phyloP scores from a whole-genome alignment of 2,113 vertebrate genomes.

The Rhipidura dahli region DNA sequence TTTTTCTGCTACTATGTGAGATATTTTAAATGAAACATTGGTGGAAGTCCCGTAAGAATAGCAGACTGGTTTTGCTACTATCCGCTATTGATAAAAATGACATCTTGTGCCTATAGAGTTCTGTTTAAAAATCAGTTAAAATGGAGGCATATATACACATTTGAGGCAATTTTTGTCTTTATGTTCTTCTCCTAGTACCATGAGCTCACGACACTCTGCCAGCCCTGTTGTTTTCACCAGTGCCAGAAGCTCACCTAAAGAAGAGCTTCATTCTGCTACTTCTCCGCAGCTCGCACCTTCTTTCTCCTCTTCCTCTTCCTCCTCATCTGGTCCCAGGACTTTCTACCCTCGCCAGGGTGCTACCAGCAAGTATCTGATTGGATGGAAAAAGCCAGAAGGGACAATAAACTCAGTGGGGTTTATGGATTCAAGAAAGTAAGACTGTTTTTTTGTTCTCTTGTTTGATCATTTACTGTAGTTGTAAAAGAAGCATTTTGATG shows the following conservation, averaged over 20 bases:
- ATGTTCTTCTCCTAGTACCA: slow-evolving; percentile 70
- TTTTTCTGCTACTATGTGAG: background rate
- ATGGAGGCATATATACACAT: background rate
- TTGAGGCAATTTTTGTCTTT: slow-evolving; percentile 38
- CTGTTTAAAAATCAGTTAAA: background rate
- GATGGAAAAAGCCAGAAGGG: slow-evolving; percentile 98
- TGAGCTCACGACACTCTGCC: slow-evolving; percentile 87
- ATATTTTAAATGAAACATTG: background rate
- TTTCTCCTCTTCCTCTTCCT: slow-evolving; percentile 88
- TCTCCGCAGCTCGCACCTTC: slow-evolving; percentile 80
- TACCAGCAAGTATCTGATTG: slow-evolving; percentile 98
- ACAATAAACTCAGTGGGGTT: slow-evolving; percentile 99
- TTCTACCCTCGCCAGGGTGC: slow-evolving; percentile 99
- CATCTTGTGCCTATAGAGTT: background rate
- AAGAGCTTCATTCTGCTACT: slow-evolving; percentile 85
- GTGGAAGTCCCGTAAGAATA: background rate
- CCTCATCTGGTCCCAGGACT: slow-evolving; percentile 89
- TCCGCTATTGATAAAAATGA: background rate
- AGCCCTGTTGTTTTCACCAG: slow-evolving; percentile 82
- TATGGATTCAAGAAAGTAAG: slow-evolving; percentile 98
- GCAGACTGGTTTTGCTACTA: background rate
- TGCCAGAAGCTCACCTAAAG: slow-evolving; percentile 89
- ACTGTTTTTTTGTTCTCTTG: slow-evolving; percentile 24
- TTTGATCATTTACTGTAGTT: background rate
- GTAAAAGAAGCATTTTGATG: background rate